Conservation (phyloP, 2,888 invertebrate genomes). For the Lochmaea crataegi region DNA sequence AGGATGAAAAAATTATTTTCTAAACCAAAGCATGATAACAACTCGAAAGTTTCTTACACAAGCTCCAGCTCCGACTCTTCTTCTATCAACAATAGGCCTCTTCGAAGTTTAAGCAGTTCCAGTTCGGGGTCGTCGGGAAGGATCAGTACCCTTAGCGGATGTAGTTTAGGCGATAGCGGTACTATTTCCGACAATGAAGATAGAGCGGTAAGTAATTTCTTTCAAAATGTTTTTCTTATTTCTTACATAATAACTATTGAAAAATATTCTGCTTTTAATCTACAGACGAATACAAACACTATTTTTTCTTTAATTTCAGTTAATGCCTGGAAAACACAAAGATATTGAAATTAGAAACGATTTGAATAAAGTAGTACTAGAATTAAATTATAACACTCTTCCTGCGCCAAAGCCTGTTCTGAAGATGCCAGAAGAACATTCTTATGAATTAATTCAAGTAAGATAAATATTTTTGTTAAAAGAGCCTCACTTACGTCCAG, state of each 20-base stretch:
- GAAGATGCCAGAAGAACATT: constrained; percentile 52
- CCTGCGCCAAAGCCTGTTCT: constrained; percentile 68
- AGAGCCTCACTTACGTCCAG: no score
- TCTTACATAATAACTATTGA: no score
- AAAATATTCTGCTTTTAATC: not conserved
- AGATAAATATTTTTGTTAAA: constrained; percentile 27
- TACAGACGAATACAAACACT: constrained; percentile 4
- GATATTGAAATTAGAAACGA: constrained; percentile 60
- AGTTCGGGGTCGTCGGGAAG: constrained; percentile 83
- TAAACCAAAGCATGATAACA: constrained; percentile 47
- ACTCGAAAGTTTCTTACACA: constrained; percentile 45
- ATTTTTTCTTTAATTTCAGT: constrained; percentile 49
- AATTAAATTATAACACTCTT: constrained; percentile 67
- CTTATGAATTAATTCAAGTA: constrained; percentile 63
- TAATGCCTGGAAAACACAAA: constrained; percentile 54
- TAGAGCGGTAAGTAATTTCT: constrained; percentile 64
- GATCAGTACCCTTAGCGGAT: constrained; percentile 84
- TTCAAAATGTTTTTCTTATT: not conserved
- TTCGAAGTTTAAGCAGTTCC: constrained; percentile 77
- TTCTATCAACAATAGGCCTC: constrained; percentile 68
- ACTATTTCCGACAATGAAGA: constrained; percentile 88
- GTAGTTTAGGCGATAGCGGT: constrained; percentile 85
- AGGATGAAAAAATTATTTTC: constrained; percentile 66
- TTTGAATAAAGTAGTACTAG: constrained; percentile 59
- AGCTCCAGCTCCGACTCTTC: constrained; percentile 39